phyloP scores from a whole-genome alignment of 2,888 invertebrate genomes.

The Mesochorus sp. region DNA sequence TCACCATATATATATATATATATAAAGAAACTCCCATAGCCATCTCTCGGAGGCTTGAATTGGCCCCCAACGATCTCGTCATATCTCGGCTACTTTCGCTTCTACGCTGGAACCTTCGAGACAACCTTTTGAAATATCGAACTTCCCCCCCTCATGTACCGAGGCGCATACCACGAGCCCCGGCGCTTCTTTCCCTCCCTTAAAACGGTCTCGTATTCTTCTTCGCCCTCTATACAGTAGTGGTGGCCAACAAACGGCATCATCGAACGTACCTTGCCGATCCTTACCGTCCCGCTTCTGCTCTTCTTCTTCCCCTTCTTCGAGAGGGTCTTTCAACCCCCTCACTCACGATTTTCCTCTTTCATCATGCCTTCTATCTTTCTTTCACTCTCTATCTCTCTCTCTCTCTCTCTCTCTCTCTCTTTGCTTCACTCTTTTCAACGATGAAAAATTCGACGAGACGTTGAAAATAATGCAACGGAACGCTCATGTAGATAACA shows the following conservation, averaged over 20 bases:
- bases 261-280: constrained; percentile 38
- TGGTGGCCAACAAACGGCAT: constrained; percentile 20
- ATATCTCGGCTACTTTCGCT: constrained; percentile 53
- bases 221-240: constrained; percentile 42
- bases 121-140: constrained; percentile 70
- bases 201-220: constrained; percentile 41
- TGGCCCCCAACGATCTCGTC: constrained; percentile 44
- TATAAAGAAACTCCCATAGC: neutral
- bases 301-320: too few species aligned
- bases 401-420: neutral
- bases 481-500: constrained; percentile 46
- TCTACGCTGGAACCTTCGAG: constrained; percentile 37
- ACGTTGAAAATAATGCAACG: constrained; percentile 58
- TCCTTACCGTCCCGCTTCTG: neutral
- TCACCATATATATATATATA: constrained; percentile 16
- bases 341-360: neutral
- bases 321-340: neutral
- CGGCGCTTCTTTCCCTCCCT: constrained; percentile 59
- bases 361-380: constrained; percentile 20
- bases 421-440: constrained; percentile 15
- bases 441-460: constrained; percentile 54
- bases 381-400: constrained; percentile 28
- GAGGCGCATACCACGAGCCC: constrained; percentile 49
- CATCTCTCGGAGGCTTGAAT: constrained; percentile 47
- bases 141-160: constrained; percentile 31